A percentile compares a stretch with the other conserved stretches of the same genome.
Conservation (phyloP, 2,888 invertebrate species). For the Troilus luridus region DNA sequence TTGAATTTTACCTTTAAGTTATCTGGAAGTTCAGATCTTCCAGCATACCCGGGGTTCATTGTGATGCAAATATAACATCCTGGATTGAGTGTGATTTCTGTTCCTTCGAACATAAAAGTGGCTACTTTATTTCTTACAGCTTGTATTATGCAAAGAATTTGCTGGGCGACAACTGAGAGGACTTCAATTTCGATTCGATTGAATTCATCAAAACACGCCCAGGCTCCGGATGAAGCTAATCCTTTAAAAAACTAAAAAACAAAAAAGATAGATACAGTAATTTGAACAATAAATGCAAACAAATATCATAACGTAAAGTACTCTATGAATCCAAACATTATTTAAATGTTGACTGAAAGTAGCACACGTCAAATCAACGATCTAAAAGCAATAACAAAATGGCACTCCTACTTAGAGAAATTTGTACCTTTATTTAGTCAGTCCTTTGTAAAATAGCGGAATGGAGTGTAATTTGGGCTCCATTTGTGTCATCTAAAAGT, state of each 20-base stretch:
- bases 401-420: too few relatives aligned
- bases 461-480: neutral
- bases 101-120: slow-evolving; percentile 84
- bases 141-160: slow-evolving; percentile 84
- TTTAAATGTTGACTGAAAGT: too few relatives aligned
- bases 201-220: slow-evolving; percentile 93
- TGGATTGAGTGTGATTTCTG: slow-evolving; percentile 80
- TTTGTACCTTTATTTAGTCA: too few relatives aligned
- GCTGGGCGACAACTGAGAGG: slow-evolving; percentile 88
- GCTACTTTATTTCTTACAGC: slow-evolving; percentile 79
- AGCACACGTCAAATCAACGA: too few relatives aligned
- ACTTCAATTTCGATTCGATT: slow-evolving; percentile 89
- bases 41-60: slow-evolving; percentile 87
- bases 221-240: slow-evolving; percentile 85
- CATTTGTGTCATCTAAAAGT: neutral
- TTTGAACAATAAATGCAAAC: neutral
- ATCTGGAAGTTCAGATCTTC: slow-evolving; percentile 86
- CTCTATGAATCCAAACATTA: too few relatives aligned
- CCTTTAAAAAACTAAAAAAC: slow-evolving; percentile 70
- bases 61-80: slow-evolving; percentile 86
- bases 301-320: too few relatives aligned
- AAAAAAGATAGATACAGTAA: neutral
- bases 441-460: too few relatives aligned
- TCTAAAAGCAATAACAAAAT: neutral
- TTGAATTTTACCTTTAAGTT: slow-evolving; percentile 77